These are phyloP conservation scores for Callinectes sapidus DNA, from an alignment of 2,888 invertebrate species.

Conservation along the genomic window DNA sequence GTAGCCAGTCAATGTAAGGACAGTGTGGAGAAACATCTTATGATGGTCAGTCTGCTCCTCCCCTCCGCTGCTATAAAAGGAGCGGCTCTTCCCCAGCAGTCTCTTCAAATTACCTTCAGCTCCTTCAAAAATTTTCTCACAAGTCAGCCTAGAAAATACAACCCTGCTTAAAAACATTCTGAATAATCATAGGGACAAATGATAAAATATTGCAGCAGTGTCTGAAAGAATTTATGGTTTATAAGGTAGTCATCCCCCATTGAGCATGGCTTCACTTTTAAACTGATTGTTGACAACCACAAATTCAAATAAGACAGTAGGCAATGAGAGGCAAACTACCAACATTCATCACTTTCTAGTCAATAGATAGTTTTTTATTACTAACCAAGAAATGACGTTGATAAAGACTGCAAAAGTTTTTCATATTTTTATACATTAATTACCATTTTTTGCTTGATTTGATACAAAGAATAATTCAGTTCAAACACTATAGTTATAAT, in stretches of 20 bases:
- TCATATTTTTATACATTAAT: no score
- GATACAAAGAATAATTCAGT: no score
- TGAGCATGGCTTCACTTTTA: no score
- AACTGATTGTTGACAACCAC: no score
- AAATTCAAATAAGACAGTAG: no score
- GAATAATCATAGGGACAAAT: background rate
- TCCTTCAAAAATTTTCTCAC: conserved; percentile 89
- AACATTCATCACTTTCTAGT: no score
- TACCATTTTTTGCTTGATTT: no score
- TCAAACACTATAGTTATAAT: no score
- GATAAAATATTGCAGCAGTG: background rate
- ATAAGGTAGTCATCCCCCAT: background rate
- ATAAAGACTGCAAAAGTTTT: no score
- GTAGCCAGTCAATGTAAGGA: conserved; percentile 59
- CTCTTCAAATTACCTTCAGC: conserved; percentile 90
- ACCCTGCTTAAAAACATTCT: background rate
- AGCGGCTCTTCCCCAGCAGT: conserved; percentile 76
- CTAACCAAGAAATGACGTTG: no score
- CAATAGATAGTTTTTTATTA: no score
- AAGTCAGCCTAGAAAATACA: conserved; percentile 78
- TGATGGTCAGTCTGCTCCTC: conserved; percentile 57
- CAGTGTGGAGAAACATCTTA: conserved; percentile 63
- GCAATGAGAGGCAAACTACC: no score
- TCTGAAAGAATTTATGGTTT: background rate
- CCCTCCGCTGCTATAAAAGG: conserved; percentile 52